phyloP scores from a whole-genome alignment of 2,113 vertebrate species.

The Pogona vitticeps region DNA sequence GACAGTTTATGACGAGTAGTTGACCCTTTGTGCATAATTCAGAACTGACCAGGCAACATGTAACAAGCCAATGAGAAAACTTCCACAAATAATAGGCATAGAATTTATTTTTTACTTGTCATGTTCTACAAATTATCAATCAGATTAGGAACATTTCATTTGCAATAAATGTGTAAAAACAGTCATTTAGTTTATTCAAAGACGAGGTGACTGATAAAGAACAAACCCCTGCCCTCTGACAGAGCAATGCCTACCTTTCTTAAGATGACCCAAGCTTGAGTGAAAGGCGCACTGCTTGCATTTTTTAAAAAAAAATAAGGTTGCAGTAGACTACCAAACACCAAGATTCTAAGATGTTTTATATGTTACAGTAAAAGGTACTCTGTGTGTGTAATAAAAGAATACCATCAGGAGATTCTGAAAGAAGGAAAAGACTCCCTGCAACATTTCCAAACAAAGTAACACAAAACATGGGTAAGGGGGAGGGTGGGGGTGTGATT shows the following conservation, averaged over 20 bases:
- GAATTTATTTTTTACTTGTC: constrained; percentile 74
- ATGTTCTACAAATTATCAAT: constrained; percentile 67
- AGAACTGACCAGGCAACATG: no score
- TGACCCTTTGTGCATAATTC: no score
- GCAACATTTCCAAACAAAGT: background rate
- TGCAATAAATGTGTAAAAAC: constrained; percentile 41
- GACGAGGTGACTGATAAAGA: constrained; percentile 49
- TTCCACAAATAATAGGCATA: constrained; percentile 62
- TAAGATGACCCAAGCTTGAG: constrained; percentile 46
- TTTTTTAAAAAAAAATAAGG: constrained; percentile 45
- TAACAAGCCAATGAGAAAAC: background rate
- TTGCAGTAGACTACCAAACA: background rate
- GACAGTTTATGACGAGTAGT: no score
- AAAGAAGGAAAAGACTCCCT: background rate
- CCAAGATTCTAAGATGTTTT: background rate
- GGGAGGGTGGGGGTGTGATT: background rate
- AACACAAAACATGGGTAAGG: background rate
- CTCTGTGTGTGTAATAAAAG: background rate
- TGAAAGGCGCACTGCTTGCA: constrained; percentile 56
- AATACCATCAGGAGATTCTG: background rate
- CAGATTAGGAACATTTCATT: constrained; percentile 51
- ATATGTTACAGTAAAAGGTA: background rate
- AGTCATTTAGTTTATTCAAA: constrained; percentile 51
- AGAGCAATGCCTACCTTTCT: constrained; percentile 38
- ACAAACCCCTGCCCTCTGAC: constrained; percentile 51